A percentile compares a stretch with the other conserved stretches of the same genome.
These are phyloP conservation scores for Actinemys pallida DNA, from an alignment of 2,113 vertebrate species.

Conservation along the genomic window DNA sequence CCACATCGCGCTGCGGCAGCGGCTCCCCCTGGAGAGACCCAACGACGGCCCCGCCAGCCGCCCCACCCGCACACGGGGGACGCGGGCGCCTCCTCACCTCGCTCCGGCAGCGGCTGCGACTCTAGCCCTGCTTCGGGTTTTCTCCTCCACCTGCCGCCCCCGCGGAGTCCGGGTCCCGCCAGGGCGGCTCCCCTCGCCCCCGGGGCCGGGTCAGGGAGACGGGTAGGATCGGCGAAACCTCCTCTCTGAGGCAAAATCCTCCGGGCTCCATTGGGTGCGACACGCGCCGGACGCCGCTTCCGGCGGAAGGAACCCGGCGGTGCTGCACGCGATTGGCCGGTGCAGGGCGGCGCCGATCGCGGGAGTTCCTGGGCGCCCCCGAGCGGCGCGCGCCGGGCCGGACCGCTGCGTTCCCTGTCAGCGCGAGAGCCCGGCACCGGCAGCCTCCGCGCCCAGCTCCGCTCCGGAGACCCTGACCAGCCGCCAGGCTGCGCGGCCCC, in stretches of 20 bases:
- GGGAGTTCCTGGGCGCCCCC: neutral
- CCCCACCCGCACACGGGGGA: no score
- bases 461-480: no score
- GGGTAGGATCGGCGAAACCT: neutral
- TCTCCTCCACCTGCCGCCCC: slow-evolving; percentile 15
- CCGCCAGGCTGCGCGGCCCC: no score
- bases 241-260: neutral
- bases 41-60: neutral
- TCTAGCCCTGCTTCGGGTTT: neutral
- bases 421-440: no score
- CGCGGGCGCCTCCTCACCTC: slow-evolving; percentile 23
- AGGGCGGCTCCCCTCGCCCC: neutral
- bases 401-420: no score
- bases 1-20: neutral
- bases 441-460: no score
- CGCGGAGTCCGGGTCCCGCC: slow-evolving; percentile 14
- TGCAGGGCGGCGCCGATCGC: neutral
- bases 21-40: neutral
- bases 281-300: neutral
- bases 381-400: rapidly evolving
- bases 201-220: neutral
- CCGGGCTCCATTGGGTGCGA: neutral
- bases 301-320: neutral
- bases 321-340: neutral
- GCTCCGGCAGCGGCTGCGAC: neutral